A percentile compares a stretch with the other conserved stretches of the same genome.
These are phyloP conservation scores for Charina bottae DNA, from an alignment of 2,113 vertebrate genomes.

Conservation along the genomic window DNA sequence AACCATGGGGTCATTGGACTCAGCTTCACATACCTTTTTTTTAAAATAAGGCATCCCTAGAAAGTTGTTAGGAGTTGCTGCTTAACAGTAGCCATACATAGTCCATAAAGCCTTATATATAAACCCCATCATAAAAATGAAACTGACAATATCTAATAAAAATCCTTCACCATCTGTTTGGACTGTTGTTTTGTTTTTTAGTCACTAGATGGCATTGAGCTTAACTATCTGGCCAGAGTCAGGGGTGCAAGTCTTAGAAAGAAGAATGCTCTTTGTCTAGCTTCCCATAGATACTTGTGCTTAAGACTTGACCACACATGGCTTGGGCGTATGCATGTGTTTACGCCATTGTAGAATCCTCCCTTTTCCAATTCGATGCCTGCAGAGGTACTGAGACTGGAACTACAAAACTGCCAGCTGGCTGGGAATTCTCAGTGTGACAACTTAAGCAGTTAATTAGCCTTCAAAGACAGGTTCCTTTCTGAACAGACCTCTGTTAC, in stretches of 20 bases:
- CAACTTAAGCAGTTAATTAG: neutral
- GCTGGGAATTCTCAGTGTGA: neutral
- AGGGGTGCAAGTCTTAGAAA: neutral
- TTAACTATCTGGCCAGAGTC: neutral
- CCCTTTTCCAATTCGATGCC: too few relatives aligned
- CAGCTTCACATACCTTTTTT: neutral
- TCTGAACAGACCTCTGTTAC: neutral
- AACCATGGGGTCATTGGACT: neutral
- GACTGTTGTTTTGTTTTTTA: neutral
- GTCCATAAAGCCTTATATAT: neutral
- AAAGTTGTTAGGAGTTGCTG: neutral
- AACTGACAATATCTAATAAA: neutral
- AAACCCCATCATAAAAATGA: neutral
- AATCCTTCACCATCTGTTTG: neutral
- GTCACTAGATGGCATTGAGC: neutral
- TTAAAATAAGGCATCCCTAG: neutral
- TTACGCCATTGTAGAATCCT: too few relatives aligned
- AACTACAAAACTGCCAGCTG: neutral
- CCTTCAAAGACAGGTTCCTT: neutral
- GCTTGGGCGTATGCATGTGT: neutral
- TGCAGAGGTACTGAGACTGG: too few relatives aligned
- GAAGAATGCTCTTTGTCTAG: neutral
- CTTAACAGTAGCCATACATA: neutral
- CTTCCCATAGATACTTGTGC: neutral
- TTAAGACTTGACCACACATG: neutral